Evolutionary conservation across 2,113 vertebrate genomes (phyloP), one percentile per base, ranked within the genome.

Genomic region (Siniperca knerii): DNA sequence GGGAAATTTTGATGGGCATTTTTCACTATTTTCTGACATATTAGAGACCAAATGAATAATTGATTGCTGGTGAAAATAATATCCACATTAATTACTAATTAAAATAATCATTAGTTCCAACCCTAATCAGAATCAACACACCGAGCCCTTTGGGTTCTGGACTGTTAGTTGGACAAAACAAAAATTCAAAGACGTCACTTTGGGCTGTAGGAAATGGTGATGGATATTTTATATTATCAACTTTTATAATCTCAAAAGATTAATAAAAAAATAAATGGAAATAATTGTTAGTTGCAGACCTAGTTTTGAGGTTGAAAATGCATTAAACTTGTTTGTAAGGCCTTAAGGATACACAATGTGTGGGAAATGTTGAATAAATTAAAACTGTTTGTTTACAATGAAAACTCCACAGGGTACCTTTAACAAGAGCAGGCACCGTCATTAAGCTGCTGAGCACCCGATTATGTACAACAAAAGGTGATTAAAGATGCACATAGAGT

Each of bases 381-480:
- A 20, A 65, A 40, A 61, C 20, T 18, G 44, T 61, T 52, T 64
- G 78, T 81, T 55, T 33, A 46, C 37, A 37, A 18, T 48, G 8
- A 67, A 33, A 33, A 18, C 48, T 73, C 69, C 35, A 58, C 61
- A 75, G 50, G 62, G 55, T 25, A 6, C 37, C 48, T 69, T 71
- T 71, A 71, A 64, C 48, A 55, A 44, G 64, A 76, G 64, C 37
- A 33, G 33, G 23, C 23, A 1, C 23, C 33, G 1, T 76, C 80
- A 44, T 76, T 61, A 76, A 33, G 66, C 57, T 11, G 54, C 64
- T 46, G 20, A 88, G 48, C 54, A n/a, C 16, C 48, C 18, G 48
- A 16, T 74, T 35, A 61, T 64, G 48, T 65, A n/a, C 25, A 48
- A 18, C 9, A 69, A 44, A 50, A 52, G 54, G 61, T 71, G 66